Evolutionary conservation across 2,797 vertebrate species (phyloP).

Genomic region (Alexandromys oeconomus): DNA sequence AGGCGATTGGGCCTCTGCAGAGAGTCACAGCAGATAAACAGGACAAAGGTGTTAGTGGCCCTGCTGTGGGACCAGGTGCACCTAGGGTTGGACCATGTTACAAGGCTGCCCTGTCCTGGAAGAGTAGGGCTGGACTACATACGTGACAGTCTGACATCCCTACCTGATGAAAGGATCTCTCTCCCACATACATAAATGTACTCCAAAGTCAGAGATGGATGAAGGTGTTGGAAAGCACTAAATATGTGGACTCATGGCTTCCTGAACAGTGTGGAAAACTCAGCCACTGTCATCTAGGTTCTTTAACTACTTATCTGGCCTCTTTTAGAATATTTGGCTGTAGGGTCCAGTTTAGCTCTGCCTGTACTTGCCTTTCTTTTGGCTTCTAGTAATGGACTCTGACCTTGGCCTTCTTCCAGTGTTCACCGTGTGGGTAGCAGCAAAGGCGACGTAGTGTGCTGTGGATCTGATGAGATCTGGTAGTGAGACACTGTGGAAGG

Average conservation of each 20-base stretch:
- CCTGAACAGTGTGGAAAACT: slow-evolving; percentile 5
- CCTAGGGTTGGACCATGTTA: not conserved
- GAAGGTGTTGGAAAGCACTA: not conserved
- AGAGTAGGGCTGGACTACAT: not conserved
- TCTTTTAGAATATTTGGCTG: slow-evolving; percentile 34
- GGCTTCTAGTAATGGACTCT: not conserved
- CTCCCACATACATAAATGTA: rapidly evolving
- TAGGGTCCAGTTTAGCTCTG: slow-evolving; percentile 16
- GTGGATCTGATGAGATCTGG: not conserved
- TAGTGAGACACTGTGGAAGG: not conserved
- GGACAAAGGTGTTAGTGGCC: not conserved
- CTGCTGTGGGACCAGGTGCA: rapidly evolving
- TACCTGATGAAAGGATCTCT: not conserved
- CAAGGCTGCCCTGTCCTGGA: not conserved
- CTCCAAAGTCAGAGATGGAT: not conserved
- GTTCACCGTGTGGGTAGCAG: not conserved
- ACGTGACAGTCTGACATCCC: not conserved
- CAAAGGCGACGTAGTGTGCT: too few relatives aligned
- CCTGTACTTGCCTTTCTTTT: not conserved
- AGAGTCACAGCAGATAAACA: not conserved
- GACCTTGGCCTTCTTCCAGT: not conserved
- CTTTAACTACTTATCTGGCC: not conserved
- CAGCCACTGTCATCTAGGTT: not conserved
- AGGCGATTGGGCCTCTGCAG: not conserved
- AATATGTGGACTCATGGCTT: not conserved